Evolutionary conservation across 1,140 invertebrate genomes (phyloP).

Genomic region (Manduca sexta): DNA sequence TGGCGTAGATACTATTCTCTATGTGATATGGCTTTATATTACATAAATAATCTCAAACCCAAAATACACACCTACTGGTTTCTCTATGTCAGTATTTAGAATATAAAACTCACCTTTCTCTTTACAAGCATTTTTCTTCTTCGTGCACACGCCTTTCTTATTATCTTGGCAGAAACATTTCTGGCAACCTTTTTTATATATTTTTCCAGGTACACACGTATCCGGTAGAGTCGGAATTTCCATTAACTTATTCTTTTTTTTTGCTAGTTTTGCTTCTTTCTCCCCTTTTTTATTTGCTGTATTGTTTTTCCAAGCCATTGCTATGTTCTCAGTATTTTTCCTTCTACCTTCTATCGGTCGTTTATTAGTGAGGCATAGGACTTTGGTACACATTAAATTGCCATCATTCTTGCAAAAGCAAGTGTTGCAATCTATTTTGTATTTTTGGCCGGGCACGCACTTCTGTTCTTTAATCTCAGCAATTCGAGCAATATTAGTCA

Average conservation of each 20-base stretch:
- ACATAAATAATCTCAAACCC: too few species aligned
- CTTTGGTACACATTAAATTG: neutral
- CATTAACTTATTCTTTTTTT: constrained; percentile 7
- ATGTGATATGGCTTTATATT: too few species aligned
- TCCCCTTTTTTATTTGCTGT: too few species aligned
- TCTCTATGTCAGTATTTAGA: neutral
- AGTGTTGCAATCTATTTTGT: constrained; percentile 59
- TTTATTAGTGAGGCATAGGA: neutral
- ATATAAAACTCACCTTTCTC: neutral
- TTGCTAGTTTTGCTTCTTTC: too few species aligned
- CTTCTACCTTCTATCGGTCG: neutral
- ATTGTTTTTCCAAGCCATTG: neutral
- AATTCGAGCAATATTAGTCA: neutral
- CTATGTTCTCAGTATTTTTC: neutral
- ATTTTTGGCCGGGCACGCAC: constrained; percentile 52
- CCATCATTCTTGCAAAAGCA: constrained; percentile 34
- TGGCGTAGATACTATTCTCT: too few species aligned
- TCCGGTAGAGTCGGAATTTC: constrained; percentile 16
- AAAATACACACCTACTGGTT: too few species aligned
- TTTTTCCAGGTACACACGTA: constrained; percentile 27
- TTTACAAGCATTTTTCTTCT: constrained; percentile 6
- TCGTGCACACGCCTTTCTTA: constrained; percentile 15
- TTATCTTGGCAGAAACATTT: constrained; percentile 36
- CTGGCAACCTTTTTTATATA: constrained; percentile 34
- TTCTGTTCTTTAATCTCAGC: constrained; percentile 33